Conservation (phyloP, 2,797 vertebrate genomes). For the Pseudotriccus pelzelni region DNA sequence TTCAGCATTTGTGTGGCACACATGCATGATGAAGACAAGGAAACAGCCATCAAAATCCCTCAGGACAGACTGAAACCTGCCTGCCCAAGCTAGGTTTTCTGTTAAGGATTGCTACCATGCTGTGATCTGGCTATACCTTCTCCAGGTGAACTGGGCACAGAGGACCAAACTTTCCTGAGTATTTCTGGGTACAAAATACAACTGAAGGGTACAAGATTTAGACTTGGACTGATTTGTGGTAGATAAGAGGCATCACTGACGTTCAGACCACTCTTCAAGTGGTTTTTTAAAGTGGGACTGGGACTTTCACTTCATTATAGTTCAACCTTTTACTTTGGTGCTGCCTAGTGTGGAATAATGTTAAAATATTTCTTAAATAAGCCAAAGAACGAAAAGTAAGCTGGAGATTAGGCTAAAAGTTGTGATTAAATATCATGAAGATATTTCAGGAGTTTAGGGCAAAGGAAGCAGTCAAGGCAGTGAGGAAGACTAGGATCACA, state of each 20-base stretch:
- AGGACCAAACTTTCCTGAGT: background rate
- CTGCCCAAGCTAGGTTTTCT: background rate
- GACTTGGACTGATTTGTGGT: background rate
- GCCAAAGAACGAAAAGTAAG: background rate
- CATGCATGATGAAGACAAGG: background rate
- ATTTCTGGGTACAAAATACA: rapidly evolving
- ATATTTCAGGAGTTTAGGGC: background rate
- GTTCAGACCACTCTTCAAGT: background rate
- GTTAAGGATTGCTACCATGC: rapidly evolving
- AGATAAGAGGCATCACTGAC: background rate
- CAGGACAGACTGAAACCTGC: background rate
- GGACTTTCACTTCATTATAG: background rate
- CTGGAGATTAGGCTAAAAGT: background rate
- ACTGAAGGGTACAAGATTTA: background rate
- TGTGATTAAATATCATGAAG: background rate
- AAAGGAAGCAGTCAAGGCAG: background rate
- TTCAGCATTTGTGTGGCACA: background rate
- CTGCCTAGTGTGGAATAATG: background rate
- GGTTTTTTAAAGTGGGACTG: background rate
- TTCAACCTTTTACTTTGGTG: background rate
- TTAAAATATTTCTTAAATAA: background rate
- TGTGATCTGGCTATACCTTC: background rate
- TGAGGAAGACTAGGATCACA: background rate
- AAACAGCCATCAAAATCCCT: background rate
- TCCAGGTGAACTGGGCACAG: rapidly evolving